Conservation (phyloP, 1,140 invertebrate species). For the Pectinophora gossypiella region DNA sequence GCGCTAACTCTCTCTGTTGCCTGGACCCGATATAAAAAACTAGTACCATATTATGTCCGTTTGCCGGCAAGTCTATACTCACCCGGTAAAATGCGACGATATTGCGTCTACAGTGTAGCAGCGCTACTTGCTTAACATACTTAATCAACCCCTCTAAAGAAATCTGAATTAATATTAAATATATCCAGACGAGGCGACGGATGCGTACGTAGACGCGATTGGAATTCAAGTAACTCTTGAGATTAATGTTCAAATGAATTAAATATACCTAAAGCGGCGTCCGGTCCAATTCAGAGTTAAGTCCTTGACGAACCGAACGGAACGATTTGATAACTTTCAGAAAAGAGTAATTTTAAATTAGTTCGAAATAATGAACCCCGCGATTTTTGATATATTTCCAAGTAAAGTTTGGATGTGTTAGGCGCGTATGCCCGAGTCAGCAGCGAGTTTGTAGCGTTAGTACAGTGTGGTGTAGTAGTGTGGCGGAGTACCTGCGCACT, state of each 20-base stretch:
- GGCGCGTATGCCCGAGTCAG: slow-evolving; percentile 15
- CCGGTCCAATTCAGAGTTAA: slow-evolving; percentile 44
- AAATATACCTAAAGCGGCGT: slow-evolving; percentile 56
- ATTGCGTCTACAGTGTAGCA: slow-evolving; percentile 44
- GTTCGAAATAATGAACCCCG: no score
- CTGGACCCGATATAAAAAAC: neutral
- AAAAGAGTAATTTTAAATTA: no score
- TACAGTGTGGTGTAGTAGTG: neutral
- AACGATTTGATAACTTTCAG: no score
- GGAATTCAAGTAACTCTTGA: slow-evolving; percentile 21
- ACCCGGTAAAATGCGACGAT: neutral
- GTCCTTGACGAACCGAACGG: no score
- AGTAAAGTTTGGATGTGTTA: no score
- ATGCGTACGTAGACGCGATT: slow-evolving; percentile 35
- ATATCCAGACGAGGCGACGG: slow-evolving; percentile 51
- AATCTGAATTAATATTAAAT: neutral
- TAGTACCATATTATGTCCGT: neutral
- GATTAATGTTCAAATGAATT: slow-evolving; percentile 16
- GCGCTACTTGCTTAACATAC: slow-evolving; percentile 33
- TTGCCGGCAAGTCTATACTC: no score
- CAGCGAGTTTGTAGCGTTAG: slow-evolving; percentile 9
- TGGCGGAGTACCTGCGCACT: slow-evolving; percentile 14
- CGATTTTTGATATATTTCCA: no score
- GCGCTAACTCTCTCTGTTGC: no score
- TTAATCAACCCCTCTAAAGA: slow-evolving; percentile 12